Evolutionary conservation across 2,888 invertebrate species (phyloP), one percentile per base, ranked within the genome.

Genomic region (Luperina testacea): DNA sequence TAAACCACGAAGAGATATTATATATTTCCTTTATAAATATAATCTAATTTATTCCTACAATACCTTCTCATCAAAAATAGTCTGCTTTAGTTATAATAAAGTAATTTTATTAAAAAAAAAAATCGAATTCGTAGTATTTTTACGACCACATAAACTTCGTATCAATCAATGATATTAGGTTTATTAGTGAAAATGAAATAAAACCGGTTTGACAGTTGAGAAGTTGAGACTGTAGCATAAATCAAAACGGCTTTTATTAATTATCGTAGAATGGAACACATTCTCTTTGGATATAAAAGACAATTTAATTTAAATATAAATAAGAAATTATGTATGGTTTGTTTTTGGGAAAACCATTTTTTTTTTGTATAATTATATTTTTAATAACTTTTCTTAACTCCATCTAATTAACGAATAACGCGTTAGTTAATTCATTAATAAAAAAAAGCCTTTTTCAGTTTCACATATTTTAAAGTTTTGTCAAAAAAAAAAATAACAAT

Each of bases 121-220:
- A 72, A 75, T 75, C 38, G 17, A 75, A 78, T 80, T 70, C 80
- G 77, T 27, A 77, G 59, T 71, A 67, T 77, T 78, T 90, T 90
- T 86, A 90, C 81, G 83, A 90, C 57, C 72, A 77, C 72, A 80
- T 72, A 80, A 82, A 85, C 78, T 83, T 82, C 82, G 70, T 80
- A 78, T 85, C 57, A 59, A 81, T 84, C 38, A 78, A 76, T 75
- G 80, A 74, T 78, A 81, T 82, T 77, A 79, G 83, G 78, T 85
- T 89, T 89, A 83, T 85, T 87, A 83, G 86, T 88, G 85, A 89
- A 91, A 89, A 87, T 80, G 69, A 77, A 79, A 7, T 61, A 74
- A 81, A 85, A 82, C 87, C 20, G 63, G 89, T 89, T 79, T 77
- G 65, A 51, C 63, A 71, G 48, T 74, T 32, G 13, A 67, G 38